phyloP scores from a whole-genome alignment of 2,113 vertebrate species.

The Amazona guildingii region DNA sequence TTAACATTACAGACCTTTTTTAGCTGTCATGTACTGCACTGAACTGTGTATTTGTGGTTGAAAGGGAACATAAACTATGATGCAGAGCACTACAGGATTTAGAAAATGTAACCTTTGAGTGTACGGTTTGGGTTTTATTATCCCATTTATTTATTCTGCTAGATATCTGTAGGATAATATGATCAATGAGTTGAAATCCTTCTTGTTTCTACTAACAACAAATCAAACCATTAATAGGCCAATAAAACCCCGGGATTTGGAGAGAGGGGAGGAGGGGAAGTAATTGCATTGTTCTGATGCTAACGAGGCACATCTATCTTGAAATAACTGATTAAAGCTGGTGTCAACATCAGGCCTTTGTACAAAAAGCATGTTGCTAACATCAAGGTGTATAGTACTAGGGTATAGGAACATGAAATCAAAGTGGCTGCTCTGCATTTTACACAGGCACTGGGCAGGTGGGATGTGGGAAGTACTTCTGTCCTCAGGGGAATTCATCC shows the following conservation, averaged over 20 bases:
- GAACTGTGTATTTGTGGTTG: not conserved
- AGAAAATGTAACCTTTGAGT: not conserved
- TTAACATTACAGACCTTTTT: conserved; percentile 29
- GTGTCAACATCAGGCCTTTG: conserved; percentile 3
- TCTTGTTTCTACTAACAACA: conserved; percentile 67
- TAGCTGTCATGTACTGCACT: not conserved
- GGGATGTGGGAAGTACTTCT: not conserved
- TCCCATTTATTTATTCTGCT: conserved; percentile 39
- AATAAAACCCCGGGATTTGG: conserved; percentile 70
- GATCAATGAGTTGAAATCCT: conserved; percentile 59
- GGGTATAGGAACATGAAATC: not conserved
- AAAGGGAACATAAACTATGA: not conserved
- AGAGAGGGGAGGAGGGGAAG: conserved; percentile 64
- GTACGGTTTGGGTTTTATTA: conserved; percentile 16
- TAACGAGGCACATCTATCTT: conserved; percentile 75
- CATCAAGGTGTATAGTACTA: not conserved
- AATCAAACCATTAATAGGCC: conserved; percentile 74
- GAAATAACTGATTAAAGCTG: conserved; percentile 67
- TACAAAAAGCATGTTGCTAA: not conserved
- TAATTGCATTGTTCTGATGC: conserved; percentile 66
- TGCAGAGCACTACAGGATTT: not conserved
- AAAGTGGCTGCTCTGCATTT: not conserved
- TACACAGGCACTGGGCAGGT: not conserved
- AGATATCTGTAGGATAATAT: conserved; percentile 48
- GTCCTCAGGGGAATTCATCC: not conserved